These are phyloP conservation scores for Cotesia glomerata DNA, from an alignment of 1,140 invertebrate genomes.

Conservation along the genomic window DNA sequence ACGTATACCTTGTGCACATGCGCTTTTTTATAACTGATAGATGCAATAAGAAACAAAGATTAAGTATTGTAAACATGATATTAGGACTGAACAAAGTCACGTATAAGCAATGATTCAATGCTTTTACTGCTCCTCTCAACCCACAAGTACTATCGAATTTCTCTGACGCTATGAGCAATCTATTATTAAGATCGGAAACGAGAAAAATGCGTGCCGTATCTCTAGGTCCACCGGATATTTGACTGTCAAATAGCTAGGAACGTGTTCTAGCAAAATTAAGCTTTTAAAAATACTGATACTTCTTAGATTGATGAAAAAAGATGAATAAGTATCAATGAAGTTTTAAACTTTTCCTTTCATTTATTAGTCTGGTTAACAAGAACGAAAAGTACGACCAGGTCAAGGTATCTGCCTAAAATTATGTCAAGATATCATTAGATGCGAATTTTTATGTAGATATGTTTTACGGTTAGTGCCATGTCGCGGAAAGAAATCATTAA, in stretches of 20 bases:
- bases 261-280: conserved; percentile 63
- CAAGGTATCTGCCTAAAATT: no score
- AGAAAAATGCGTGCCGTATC: conserved; percentile 64
- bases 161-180: conserved; percentile 48
- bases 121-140: conserved; percentile 7
- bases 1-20: no score
- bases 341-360: no score
- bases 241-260: conserved; percentile 40
- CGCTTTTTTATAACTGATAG: no score
- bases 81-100: conserved; percentile 45
- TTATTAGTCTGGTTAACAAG: no score
- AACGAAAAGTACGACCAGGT: no score
- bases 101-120: conserved; percentile 59
- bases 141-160: conserved; percentile 21
- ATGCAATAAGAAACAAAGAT: background rate
- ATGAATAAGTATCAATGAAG: no score
- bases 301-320: background rate
- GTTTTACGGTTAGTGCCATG: no score
- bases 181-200: conserved; percentile 64
- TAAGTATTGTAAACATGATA: conserved; percentile 18
- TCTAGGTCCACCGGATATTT: conserved; percentile 36
- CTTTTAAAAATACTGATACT: conserved; percentile 49
- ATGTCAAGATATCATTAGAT: no score
- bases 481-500: no score
- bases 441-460: no score